Conservation (phyloP, 2,888 invertebrate genomes). For the Conops quadrifasciatus region DNA sequence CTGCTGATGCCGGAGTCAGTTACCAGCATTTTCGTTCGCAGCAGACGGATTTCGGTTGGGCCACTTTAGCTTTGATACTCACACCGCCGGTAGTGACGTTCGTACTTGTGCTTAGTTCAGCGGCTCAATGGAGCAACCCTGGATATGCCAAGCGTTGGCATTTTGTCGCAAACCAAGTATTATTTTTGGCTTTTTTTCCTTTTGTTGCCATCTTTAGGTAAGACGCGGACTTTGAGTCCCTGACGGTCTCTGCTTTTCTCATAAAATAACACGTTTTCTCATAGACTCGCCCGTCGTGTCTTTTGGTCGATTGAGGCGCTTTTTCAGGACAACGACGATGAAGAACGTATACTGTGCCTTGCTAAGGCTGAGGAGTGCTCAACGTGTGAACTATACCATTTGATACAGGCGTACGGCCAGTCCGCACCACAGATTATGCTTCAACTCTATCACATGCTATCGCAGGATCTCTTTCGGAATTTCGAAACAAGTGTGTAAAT, state of each 20-base stretch:
- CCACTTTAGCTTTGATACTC: slow-evolving; percentile 66
- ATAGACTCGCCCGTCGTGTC: slow-evolving; percentile 73
- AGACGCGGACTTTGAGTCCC: background rate
- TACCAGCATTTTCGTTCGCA: slow-evolving; percentile 72
- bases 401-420: slow-evolving; percentile 81
- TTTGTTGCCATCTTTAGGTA: slow-evolving; percentile 71
- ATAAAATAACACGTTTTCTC: background rate
- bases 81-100: slow-evolving; percentile 71
- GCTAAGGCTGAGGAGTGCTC: slow-evolving; percentile 71
- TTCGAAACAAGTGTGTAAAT: slow-evolving; percentile 72
- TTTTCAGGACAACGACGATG: slow-evolving; percentile 69
- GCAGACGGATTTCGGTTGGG: slow-evolving; percentile 67
- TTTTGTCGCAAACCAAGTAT: slow-evolving; percentile 50
- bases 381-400: slow-evolving; percentile 78
- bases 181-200: slow-evolving; percentile 56
- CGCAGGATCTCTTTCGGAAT: slow-evolving; percentile 68
- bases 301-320: slow-evolving; percentile 81
- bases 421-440: slow-evolving; percentile 77
- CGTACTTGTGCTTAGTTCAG: slow-evolving; percentile 70
- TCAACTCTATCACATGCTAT: slow-evolving; percentile 73
- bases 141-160: slow-evolving; percentile 53
- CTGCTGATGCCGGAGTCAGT: slow-evolving; percentile 74
- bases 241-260: background rate
- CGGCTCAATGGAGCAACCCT: slow-evolving; percentile 68
- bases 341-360: slow-evolving; percentile 71